Evolutionary conservation across 2,113 vertebrate species (phyloP), one percentile per base, ranked within the genome.

Genomic region (Hemichromis elongatus): DNA sequence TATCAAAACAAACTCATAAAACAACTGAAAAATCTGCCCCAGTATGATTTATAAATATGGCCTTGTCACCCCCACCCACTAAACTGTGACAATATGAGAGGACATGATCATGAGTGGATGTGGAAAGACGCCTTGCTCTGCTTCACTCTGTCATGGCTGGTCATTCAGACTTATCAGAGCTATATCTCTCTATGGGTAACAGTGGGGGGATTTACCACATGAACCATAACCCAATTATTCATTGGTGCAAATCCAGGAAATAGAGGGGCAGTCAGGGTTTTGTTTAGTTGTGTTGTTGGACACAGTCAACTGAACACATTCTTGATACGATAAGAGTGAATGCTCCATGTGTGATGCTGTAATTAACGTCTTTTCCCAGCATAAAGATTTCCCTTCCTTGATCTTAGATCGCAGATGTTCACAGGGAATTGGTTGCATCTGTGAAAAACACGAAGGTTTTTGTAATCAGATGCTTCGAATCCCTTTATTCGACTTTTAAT

Each of bases 141-240:
- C 91, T 86, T 84, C 80, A 73, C 68, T 75, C 84, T 83, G 87
- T 89, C 63, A 87, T 84, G 80, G 80, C 56, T 79, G 88, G 45
- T 83, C 78, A 30, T 52, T 83, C 85, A 19, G 68, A 83, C 73
- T 86, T 77, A 80, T 88, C 86, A 68, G 57, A 80, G 68, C 30
- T 56, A 24, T 75, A 84, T 59, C 52, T 82, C 52, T 82, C 81
- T 56, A 75, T 81, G 86, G 42, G 57, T 12, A n/a, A 30, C 56
- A 73, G 78, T 82, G 37, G 81, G 82, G 81, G 47, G 90, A 83
- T 90, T 84, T 85, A 77, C 86, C 85, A 84, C 82, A 85, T 90
- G 81, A 90, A 92, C 89, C 85, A n/a, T 91, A 90, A 93, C 87
- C 87, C 79, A 90, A 87, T 89, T 92, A 89, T 92, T 92, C 88